phyloP scores from a whole-genome alignment of 2,797 vertebrate genomes.

The Gastrophryne carolinensis region DNA sequence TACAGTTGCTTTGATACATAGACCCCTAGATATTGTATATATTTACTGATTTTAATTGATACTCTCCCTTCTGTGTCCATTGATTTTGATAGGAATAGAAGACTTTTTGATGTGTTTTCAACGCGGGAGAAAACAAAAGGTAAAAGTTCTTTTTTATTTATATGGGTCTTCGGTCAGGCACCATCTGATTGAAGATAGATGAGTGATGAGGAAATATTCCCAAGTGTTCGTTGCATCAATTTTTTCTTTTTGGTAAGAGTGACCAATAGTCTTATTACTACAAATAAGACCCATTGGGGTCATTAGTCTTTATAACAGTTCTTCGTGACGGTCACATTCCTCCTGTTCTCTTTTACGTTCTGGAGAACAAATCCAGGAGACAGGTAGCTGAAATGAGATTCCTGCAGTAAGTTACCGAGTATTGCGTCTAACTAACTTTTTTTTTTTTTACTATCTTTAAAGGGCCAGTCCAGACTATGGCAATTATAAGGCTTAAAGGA shows the following conservation, averaged over 20 bases:
- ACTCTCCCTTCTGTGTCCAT: neutral
- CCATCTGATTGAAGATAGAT: neutral
- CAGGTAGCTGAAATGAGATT: slow-evolving; percentile 52
- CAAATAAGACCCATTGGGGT: neutral
- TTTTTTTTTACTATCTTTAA: neutral
- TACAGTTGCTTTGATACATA: neutral
- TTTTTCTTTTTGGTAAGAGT: neutral
- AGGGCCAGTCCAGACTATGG: no score
- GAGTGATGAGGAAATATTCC: neutral
- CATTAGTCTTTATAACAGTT: slow-evolving; percentile 11
- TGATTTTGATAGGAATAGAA: neutral
- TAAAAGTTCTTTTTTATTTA: neutral
- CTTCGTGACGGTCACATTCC: slow-evolving; percentile 8
- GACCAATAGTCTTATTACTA: neutral
- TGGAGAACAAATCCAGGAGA: slow-evolving; percentile 52
- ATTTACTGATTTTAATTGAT: neutral
- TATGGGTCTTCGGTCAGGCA: neutral
- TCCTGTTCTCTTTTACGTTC: slow-evolving; percentile 36
- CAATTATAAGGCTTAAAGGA: no score
- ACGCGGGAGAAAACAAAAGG: neutral
- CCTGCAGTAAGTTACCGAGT: slow-evolving; percentile 34
- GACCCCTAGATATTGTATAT: neutral
- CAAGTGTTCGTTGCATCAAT: slow-evolving; percentile 5
- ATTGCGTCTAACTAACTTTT: neutral
- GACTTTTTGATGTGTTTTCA: neutral